A percentile compares a stretch with the other conserved stretches of the same genome.
phyloP scores from a whole-genome alignment of 2,113 vertebrate species.

The Sebastes fasciatus region DNA sequence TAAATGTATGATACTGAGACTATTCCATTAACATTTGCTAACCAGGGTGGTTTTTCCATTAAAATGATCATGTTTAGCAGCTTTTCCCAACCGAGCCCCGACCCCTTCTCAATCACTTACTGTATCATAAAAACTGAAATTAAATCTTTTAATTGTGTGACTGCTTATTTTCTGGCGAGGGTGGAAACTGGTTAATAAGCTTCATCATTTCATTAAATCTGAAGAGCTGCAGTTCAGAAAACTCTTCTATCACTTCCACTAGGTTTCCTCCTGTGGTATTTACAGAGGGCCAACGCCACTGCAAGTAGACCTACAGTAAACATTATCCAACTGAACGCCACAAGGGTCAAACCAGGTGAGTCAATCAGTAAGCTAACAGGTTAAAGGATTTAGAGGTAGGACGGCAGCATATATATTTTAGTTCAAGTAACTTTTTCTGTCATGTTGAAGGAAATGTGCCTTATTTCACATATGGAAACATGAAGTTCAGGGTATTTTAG shows the following conservation, averaged over 20 bases:
- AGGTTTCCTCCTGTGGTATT: not conserved
- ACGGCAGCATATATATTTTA: not conserved
- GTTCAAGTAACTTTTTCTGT: not conserved
- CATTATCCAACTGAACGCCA: not conserved
- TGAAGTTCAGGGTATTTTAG: not conserved
- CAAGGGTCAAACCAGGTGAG: slow-evolving; percentile 8
- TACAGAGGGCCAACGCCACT: not conserved
- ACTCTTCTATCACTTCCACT: not conserved
- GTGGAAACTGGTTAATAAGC: not conserved
- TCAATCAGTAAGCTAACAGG: not conserved
- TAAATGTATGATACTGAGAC: not conserved
- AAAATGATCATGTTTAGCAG: not conserved
- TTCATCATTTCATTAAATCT: not conserved
- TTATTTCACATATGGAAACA: not conserved
- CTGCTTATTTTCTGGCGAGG: not conserved
- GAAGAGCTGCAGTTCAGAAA: not conserved
- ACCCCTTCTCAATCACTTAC: not conserved
- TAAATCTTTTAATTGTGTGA: not conserved
- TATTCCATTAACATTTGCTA: too few relatives aligned
- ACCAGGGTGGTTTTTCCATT: not conserved
- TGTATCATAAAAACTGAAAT: not conserved
- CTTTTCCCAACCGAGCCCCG: not conserved
- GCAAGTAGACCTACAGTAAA: not conserved
- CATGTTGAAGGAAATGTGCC: not conserved
- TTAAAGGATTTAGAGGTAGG: too few relatives aligned